Percentiles rank a stretch among this genome's conserved stretches.
These are phyloP conservation scores for Poeciliopsis infans DNA, from an alignment of 2,797 vertebrate species.

Conservation along the genomic window DNA sequence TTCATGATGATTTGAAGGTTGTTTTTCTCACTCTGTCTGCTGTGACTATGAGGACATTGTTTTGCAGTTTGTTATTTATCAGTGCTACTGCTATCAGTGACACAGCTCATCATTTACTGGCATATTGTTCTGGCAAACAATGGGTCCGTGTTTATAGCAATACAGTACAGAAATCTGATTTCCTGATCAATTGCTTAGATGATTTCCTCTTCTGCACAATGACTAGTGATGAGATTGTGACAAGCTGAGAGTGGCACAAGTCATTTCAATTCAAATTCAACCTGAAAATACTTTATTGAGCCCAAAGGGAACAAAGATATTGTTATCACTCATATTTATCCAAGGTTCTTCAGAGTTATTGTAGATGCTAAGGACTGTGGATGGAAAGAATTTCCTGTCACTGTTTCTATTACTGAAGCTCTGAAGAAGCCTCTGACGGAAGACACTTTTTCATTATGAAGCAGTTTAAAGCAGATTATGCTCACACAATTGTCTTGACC, in stretches of 20 bases:
- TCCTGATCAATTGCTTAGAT: constrained; percentile 49
- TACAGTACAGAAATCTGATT: constrained; percentile 60
- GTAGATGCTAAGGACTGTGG: no score
- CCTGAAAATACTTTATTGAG: not conserved
- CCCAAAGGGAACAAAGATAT: not conserved
- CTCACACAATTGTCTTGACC: no score
- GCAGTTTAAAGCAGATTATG: no score
- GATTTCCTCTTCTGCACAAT: constrained; percentile 64
- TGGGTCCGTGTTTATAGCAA: constrained; percentile 50
- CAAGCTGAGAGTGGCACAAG: constrained; percentile 56
- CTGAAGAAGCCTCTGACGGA: no score
- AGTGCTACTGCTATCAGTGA: constrained; percentile 59
- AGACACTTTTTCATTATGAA: no score
- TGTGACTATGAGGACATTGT: constrained; percentile 55
- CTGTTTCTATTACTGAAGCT: not conserved
- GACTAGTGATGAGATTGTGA: constrained; percentile 59
- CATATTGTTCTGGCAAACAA: constrained; percentile 69
- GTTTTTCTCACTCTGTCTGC: constrained; percentile 5
- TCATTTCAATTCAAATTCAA: not conserved
- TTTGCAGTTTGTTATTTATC: constrained; percentile 68
- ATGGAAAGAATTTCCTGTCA: not conserved
- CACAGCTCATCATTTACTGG: constrained; percentile 69
- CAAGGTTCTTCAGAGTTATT: not conserved
- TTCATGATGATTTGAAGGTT: constrained; percentile 5
- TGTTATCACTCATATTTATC: not conserved